Conservation (phyloP, 2,797 vertebrate species). For the Betta splendens region DNA sequence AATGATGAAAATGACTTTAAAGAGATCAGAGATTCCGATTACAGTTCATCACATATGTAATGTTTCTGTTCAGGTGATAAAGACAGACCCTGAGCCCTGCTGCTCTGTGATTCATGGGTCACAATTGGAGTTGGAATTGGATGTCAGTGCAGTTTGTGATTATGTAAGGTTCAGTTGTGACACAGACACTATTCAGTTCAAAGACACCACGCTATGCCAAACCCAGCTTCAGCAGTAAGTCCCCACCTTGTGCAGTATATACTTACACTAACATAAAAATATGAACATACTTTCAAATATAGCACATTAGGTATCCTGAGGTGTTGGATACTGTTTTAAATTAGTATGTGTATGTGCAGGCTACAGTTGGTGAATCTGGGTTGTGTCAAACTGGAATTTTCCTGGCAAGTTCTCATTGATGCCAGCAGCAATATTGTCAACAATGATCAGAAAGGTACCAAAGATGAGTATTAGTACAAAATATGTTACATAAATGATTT, state of each 20-base stretch:
- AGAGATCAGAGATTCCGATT: neutral
- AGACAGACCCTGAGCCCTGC: constrained; percentile 81
- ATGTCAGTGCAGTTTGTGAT: constrained; percentile 81
- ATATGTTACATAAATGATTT: too few relatives aligned
- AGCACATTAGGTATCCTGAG: neutral
- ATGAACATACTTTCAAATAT: too few relatives aligned
- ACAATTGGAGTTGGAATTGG: constrained; percentile 78
- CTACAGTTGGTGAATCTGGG: constrained; percentile 83
- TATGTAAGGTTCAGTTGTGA: constrained; percentile 78
- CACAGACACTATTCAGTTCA: constrained; percentile 72
- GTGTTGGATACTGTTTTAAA: neutral
- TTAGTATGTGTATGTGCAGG: constrained; percentile 65
- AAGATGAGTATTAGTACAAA: neutral
- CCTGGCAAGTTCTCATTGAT: constrained; percentile 77
- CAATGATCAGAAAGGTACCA: constrained; percentile 63
- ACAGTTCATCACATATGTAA: neutral
- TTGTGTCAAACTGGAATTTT: constrained; percentile 83
- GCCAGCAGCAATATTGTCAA: constrained; percentile 37
- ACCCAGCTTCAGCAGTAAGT: constrained; percentile 86
- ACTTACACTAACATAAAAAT: too few relatives aligned
- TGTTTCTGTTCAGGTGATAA: constrained; percentile 77
- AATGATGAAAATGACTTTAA: too few relatives aligned
- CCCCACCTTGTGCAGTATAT: neutral
- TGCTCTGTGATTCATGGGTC: constrained; percentile 80
- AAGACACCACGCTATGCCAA: constrained; percentile 88